phyloP scores from a whole-genome alignment of 2,113 vertebrate species.

The Gila orcuttii region DNA sequence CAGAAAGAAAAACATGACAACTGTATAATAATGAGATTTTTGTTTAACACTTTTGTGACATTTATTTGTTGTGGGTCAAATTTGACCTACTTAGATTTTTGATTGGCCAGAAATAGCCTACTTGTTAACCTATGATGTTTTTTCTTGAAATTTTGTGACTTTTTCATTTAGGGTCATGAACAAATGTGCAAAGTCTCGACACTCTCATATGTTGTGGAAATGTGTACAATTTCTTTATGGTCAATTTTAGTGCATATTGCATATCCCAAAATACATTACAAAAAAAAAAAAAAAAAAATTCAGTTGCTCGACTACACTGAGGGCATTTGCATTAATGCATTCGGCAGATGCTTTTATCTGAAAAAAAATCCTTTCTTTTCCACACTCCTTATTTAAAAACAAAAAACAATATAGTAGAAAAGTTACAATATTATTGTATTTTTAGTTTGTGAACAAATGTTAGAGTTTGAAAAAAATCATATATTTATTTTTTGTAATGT shows the following conservation, averaged over 20 bases:
- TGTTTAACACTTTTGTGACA: background rate
- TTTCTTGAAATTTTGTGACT: background rate
- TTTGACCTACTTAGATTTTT: background rate
- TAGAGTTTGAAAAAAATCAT: no score
- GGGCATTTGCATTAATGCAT: background rate
- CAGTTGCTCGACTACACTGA: background rate
- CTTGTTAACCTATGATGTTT: background rate
- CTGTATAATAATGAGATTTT: no score
- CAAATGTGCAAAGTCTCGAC: background rate
- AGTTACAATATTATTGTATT: no score
- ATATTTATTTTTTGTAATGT: no score
- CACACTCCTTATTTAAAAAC: no score
- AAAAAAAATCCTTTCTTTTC: background rate
- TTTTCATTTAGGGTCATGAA: background rate
- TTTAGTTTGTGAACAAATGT: no score
- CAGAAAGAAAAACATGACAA: no score
- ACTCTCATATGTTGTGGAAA: background rate
- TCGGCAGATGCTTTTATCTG: no score
- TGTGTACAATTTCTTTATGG: background rate
- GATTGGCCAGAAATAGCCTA: background rate
- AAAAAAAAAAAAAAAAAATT: background rate
- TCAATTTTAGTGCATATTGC: no score
- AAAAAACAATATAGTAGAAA: no score
- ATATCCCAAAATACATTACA: background rate
- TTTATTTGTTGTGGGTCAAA: background rate